These are phyloP conservation scores for Lycopodina hypogea DNA, from an alignment of 37 sponge, comb jelly and placozoan genomes.

Conservation along the genomic window DNA sequence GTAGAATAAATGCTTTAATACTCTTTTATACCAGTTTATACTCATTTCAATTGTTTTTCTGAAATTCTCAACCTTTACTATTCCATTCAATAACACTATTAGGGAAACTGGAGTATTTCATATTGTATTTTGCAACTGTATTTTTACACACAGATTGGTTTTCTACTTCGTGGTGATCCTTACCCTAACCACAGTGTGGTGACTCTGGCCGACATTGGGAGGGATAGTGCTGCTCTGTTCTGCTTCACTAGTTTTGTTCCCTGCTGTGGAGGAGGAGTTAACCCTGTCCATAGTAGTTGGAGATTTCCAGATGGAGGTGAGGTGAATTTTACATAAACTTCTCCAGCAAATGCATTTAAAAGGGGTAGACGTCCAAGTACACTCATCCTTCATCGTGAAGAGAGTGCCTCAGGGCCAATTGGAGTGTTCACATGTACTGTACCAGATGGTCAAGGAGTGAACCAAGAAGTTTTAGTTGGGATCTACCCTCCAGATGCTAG, in stretches of 20 bases:
- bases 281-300: neutral
- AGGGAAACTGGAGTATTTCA: no score
- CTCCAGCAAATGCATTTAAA: neutral
- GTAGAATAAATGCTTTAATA: no score
- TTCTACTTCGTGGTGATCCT: neutral
- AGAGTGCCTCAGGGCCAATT: neutral
- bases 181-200: conserved; percentile 28
- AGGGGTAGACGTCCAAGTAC: neutral
- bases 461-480: neutral
- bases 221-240: neutral
- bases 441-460: neutral
- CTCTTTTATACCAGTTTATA: no score
- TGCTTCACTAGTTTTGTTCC: neutral
- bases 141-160: neutral
- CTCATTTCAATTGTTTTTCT: no score
- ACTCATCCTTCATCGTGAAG: neutral
- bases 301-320: neutral
- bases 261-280: conserved; percentile 2
- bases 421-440: conserved; percentile 19
- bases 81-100: no score
- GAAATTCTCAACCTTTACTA: no score
- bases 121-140: no score
- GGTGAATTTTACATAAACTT: neutral
- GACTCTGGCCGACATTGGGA: conserved; percentile 12
- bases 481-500: neutral